Percentiles rank a stretch among this genome's conserved stretches.
phyloP scores from a whole-genome alignment of 2,797 vertebrate species.

The Picus viridis region DNA sequence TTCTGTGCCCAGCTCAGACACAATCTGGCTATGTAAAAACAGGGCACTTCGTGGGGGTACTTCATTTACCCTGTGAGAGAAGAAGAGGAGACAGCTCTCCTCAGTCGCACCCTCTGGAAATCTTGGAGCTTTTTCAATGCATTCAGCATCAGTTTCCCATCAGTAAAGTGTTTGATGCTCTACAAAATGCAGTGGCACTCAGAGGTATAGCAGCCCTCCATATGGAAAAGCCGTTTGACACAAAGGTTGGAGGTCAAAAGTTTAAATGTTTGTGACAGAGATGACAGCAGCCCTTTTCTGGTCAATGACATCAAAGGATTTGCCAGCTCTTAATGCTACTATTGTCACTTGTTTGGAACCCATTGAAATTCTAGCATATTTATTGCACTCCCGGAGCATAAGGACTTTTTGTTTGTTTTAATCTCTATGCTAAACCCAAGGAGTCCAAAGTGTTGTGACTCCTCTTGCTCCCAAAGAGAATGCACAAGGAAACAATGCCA shows the following conservation, averaged over 20 bases:
- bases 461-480: not conserved
- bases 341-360: conserved; percentile 65
- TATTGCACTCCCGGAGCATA: conserved; percentile 59
- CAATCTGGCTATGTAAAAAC: not conserved
- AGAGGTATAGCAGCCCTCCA: conserved; percentile 51
- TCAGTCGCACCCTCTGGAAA: not conserved
- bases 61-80: not conserved
- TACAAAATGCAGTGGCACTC: conserved; percentile 22
- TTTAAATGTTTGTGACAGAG: conserved; percentile 77
- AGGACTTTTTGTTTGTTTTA: conserved; percentile 70
- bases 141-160: conserved; percentile 41
- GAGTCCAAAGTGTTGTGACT: not conserved
- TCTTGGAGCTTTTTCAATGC: not conserved
- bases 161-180: conserved; percentile 27
- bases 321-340: conserved; percentile 68
- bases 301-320: conserved; percentile 78
- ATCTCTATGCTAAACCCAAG: conserved; percentile 6
- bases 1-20: not conserved
- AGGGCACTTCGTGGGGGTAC: not conserved
- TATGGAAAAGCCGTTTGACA: conserved; percentile 73
- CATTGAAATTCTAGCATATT: conserved; percentile 76
- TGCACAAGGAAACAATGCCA: not conserved
- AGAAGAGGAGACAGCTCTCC: not conserved
- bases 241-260: conserved; percentile 80
- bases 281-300: conserved; percentile 65